Evolutionary conservation across 2,113 vertebrate species (phyloP).

Genomic region (Oenanthe oenanthe): DNA sequence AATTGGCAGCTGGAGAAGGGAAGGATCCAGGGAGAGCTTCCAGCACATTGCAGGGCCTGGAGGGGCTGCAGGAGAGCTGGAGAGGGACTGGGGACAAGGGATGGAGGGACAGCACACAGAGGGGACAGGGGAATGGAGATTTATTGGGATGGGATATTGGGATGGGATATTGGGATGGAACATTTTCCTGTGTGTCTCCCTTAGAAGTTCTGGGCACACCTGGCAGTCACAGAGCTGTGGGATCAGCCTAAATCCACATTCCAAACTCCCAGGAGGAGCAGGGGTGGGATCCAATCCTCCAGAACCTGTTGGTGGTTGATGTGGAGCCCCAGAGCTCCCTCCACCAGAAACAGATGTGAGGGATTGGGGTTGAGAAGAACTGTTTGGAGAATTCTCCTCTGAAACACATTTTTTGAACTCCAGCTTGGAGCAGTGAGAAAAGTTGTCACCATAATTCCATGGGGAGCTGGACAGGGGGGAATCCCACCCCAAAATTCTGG

Average conservation of each 20-base stretch:
- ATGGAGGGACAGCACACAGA: not conserved
- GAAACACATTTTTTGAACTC: not conserved
- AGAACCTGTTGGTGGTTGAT: not conserved
- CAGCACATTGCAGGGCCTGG: not conserved
- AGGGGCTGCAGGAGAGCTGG: too few relatives aligned
- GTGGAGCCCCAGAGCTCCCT: not conserved
- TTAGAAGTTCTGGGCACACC: not conserved
- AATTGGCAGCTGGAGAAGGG: not conserved
- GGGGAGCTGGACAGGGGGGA: not conserved
- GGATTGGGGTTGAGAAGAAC: not conserved
- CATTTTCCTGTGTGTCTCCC: not conserved
- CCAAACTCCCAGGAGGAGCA: not conserved
- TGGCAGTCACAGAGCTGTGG: not conserved
- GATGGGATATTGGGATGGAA: not conserved
- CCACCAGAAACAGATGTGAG: not conserved
- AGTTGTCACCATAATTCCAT: rapidly evolving
- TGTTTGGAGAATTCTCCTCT: not conserved
- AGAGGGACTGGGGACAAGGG: too few relatives aligned
- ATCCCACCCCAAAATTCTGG: not conserved
- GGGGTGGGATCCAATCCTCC: not conserved
- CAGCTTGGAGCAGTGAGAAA: not conserved
- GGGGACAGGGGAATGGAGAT: too few relatives aligned
- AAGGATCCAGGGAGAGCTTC: not conserved
- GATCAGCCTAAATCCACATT: rapidly evolving
- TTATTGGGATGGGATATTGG: not conserved